Conservation (phyloP, 1,140 invertebrate genomes). For the Idris sp. region DNA sequence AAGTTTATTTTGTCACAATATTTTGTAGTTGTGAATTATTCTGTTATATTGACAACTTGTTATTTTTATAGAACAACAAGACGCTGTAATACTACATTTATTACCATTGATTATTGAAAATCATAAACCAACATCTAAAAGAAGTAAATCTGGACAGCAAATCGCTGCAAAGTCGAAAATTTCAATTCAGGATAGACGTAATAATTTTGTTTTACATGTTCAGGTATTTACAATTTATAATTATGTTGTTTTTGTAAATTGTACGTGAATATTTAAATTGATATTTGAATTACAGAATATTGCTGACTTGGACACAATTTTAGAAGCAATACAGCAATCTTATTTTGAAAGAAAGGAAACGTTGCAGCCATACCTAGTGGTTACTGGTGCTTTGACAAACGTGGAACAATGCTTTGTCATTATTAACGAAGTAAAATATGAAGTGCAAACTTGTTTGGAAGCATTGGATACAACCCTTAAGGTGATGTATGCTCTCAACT, state of each 20-base stretch:
- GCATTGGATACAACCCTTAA: conserved; percentile 27
- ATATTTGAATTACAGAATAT: conserved; percentile 20
- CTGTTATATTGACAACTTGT: background rate
- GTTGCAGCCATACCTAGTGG: conserved; percentile 16
- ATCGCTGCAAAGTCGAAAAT: background rate
- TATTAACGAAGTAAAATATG: conserved; percentile 24
- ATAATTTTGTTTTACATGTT: conserved; percentile 22
- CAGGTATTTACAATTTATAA: conserved; percentile 7
- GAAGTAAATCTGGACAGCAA: conserved; percentile 11
- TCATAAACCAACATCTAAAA: conserved; percentile 15
- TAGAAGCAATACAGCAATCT: conserved; percentile 6
- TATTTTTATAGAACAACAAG: conserved; percentile 19
- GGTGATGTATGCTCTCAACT: conserved; percentile 16
- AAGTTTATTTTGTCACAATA: background rate
- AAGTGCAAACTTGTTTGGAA: conserved; percentile 22
- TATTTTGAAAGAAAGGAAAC: conserved; percentile 7
- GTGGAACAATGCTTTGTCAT: conserved; percentile 29
- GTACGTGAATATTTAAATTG: conserved; percentile 4
- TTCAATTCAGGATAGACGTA: conserved; percentile 17
- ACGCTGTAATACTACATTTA: conserved; percentile 29
- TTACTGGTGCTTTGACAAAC: conserved; percentile 26
- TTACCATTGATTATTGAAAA: conserved; percentile 15
- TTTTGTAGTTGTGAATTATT: background rate
- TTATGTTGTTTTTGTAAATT: no score
- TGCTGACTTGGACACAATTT: conserved; percentile 13